phyloP scores from a whole-genome alignment of 2,888 invertebrate species.

The Dioctria linearis region DNA sequence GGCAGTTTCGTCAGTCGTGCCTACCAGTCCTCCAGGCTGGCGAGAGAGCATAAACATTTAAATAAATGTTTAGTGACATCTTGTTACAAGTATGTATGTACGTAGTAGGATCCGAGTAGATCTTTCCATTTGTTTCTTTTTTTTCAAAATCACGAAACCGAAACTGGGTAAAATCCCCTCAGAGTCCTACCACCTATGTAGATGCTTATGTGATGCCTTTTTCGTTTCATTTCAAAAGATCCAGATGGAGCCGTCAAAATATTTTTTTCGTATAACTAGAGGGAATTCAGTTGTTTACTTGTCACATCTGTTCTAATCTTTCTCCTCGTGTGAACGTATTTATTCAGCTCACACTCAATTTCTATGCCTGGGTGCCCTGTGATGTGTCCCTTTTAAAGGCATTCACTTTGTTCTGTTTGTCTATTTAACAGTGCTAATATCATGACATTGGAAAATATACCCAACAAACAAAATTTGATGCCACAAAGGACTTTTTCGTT shows the following conservation, averaged over 20 bases:
- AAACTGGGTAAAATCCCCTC: conserved; percentile 23
- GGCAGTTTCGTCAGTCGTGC: background rate
- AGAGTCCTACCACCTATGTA: conserved; percentile 6
- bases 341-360: conserved; percentile 39
- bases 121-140: background rate
- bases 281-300: conserved; percentile 47
- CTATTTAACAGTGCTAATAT: conserved; percentile 39
- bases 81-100: conserved; percentile 22
- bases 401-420: conserved; percentile 36
- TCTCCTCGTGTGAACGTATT: conserved; percentile 39
- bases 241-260: conserved; percentile 47
- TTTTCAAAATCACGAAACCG: conserved; percentile 37
- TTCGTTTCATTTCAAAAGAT: conserved; percentile 38
- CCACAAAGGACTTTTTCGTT: conserved; percentile 23
- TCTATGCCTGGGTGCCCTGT: conserved; percentile 5
- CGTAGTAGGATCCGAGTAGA: conserved; percentile 5
- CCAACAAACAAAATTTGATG: background rate
- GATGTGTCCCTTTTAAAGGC: conserved; percentile 21
- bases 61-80: conserved; percentile 49
- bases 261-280: conserved; percentile 34
- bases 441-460: conserved; percentile 21
- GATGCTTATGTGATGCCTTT: conserved; percentile 15
- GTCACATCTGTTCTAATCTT: conserved; percentile 55
- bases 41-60: conserved; percentile 26
- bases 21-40: conserved; percentile 14